Evolutionary conservation across 1,140 invertebrate genomes (phyloP).

Genomic region (Drosophila seguyi): DNA sequence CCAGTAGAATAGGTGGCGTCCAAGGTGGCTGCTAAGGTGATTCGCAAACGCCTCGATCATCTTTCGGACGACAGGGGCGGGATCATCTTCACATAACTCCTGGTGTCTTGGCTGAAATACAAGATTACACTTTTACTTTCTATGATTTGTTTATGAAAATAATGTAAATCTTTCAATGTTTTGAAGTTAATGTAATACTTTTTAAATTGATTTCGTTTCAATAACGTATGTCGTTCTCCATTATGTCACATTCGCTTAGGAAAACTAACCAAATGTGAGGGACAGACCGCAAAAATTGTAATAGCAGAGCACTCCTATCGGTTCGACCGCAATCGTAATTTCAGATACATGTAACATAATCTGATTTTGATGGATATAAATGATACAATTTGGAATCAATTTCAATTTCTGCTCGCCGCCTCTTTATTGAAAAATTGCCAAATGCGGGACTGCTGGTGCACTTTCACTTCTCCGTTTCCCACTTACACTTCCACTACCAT

Average conservation of each 20-base stretch:
- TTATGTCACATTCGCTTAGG: not conserved
- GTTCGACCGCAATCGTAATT: constrained; percentile 22
- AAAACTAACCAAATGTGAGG: not conserved
- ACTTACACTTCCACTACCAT: constrained; percentile 49
- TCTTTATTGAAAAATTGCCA: constrained; percentile 43
- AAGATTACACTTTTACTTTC: not conserved
- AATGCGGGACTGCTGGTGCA: constrained; percentile 39
- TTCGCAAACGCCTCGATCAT: constrained; percentile 85
- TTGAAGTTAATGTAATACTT: not conserved
- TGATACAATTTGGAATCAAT: constrained; percentile 43
- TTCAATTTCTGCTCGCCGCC: constrained; percentile 24
- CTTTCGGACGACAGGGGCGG: constrained; percentile 47
- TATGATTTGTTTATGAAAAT: not conserved
- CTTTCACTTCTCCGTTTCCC: constrained; percentile 72
- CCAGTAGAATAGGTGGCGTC: constrained; percentile 86
- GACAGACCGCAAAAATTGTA: constrained; percentile 24
- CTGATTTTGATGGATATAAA: constrained; percentile 46
- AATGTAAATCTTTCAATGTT: not conserved
- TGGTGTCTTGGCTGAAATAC: constrained; percentile 13
- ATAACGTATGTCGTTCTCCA: not conserved
- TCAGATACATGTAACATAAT: constrained; percentile 42
- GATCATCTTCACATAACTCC: constrained; percentile 29
- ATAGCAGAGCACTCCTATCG: constrained; percentile 11
- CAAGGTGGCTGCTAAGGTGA: constrained; percentile 82
- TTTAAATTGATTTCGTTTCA: not conserved